A percentile compares a stretch with the other conserved stretches of the same genome.
phyloP scores from a whole-genome alignment of 1,140 invertebrate genomes.

The Lithobius niger region DNA sequence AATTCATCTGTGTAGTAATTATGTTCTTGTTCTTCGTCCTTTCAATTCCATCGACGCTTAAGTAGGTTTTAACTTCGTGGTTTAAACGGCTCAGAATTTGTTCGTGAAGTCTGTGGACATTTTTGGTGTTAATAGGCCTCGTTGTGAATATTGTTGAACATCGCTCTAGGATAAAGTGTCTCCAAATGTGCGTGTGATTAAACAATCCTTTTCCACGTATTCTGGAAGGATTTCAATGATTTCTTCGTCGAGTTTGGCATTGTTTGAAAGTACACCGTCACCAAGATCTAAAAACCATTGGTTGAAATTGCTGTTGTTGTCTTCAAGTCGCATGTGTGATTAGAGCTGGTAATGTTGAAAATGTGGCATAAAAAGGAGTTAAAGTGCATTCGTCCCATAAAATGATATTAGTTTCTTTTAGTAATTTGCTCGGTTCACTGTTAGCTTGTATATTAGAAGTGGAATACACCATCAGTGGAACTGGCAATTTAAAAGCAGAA shows the following conservation, averaged over 20 bases:
- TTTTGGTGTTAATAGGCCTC: too few species aligned
- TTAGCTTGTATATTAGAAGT: background rate
- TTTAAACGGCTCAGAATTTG: too few species aligned
- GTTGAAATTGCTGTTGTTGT: constrained; percentile 11
- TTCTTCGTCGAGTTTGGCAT: background rate
- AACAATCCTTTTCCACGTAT: too few species aligned
- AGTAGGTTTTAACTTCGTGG: too few species aligned
- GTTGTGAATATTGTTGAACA: too few species aligned
- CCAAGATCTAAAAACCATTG: constrained; percentile 18
- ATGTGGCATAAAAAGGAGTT: constrained; percentile 12
- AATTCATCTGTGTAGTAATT: too few species aligned
- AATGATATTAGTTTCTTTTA: background rate
- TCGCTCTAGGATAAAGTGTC: too few species aligned
- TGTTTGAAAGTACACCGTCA: constrained; percentile 12
- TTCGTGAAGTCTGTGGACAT: too few species aligned
- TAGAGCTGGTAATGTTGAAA: constrained; percentile 15
- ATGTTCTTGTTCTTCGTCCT: too few species aligned
- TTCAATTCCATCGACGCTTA: too few species aligned
- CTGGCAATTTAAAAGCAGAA: constrained; percentile 1
- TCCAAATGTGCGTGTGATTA: too few species aligned
- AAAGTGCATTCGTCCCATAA: constrained; percentile 3
- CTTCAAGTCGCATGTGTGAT: background rate
- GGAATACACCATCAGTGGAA: background rate
- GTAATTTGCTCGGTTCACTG: background rate
- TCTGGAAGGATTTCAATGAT: background rate